A percentile compares a stretch with the other conserved stretches of the same genome.
phyloP scores from a whole-genome alignment of 2,113 vertebrate genomes.

The Xiphophorus hellerii region DNA sequence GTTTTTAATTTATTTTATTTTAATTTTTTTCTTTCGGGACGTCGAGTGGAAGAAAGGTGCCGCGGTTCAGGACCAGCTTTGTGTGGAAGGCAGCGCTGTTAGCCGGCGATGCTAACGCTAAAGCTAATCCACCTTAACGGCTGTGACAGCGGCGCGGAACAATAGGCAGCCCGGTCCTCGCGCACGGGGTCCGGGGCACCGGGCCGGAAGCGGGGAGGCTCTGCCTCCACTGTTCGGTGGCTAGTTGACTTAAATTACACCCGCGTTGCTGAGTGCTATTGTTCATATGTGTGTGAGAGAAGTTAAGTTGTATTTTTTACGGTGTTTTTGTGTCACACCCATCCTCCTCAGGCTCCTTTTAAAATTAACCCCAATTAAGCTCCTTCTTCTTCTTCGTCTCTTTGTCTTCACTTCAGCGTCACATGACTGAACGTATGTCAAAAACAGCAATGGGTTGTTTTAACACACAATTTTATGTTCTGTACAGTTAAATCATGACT shows the following conservation, averaged over 20 bases:
- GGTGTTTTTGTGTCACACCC: constrained; percentile 68
- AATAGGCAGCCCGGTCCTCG: constrained; percentile 55
- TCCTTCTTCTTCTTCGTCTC: background rate
- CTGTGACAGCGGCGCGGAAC: constrained; percentile 73
- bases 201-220: background rate
- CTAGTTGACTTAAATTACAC: background rate
- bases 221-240: background rate
- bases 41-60: constrained; percentile 52
- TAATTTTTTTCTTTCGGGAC: constrained; percentile 1
- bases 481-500: background rate
- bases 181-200: constrained; percentile 1
- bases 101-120: constrained; percentile 42
- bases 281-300: background rate
- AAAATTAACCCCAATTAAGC: background rate
- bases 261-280: rapidly evolving
- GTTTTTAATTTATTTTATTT: background rate
- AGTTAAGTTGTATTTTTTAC: constrained; percentile 38
- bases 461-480: background rate
- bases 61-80: constrained; percentile 62
- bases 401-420: constrained; percentile 47
- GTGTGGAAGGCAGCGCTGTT: constrained; percentile 22
- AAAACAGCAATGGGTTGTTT: background rate
- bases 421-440: background rate
- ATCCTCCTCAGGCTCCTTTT: background rate
- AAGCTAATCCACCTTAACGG: constrained; percentile 65